A percentile compares a stretch with the other conserved stretches of the same genome.
These are phyloP conservation scores for Petroica traversi DNA, from an alignment of 2,113 vertebrate species.

Conservation along the genomic window DNA sequence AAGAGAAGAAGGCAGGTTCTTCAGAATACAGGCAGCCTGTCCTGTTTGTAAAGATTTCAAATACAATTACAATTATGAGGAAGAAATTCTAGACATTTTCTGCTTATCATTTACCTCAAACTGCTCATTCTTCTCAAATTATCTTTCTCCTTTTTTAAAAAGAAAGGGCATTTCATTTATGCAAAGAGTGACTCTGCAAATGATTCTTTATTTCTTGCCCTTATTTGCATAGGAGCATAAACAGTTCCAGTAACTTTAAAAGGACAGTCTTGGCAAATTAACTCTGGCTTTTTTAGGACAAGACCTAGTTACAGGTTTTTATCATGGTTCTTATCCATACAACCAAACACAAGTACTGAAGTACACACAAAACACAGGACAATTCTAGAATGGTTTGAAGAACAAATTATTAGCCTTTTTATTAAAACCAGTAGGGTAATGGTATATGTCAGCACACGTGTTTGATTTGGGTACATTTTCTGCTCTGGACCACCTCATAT, in stretches of 20 bases:
- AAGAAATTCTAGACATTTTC: background rate
- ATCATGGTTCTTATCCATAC: background rate
- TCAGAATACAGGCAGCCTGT: background rate
- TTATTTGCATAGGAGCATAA: background rate
- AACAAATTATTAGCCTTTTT: background rate
- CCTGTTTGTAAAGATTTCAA: background rate
- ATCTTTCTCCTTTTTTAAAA: background rate
- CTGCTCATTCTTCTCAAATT: background rate
- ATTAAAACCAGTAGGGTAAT: slow-evolving; percentile 22
- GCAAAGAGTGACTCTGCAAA: background rate
- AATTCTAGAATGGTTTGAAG: slow-evolving; percentile 8
- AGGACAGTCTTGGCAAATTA: background rate
- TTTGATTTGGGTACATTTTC: slow-evolving; percentile 57
- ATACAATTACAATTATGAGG: background rate
- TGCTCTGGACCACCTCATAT: slow-evolving; percentile 42
- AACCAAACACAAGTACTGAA: background rate
- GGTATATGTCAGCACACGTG: slow-evolving; percentile 14
- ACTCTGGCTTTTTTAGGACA: background rate
- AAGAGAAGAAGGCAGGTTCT: background rate
- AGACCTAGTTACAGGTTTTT: background rate
- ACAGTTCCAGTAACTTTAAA: background rate
- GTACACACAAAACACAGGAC: background rate
- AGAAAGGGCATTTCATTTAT: background rate
- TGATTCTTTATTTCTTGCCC: background rate
- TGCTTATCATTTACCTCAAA: background rate